Base-by-base conservation (phyloP, 2,797 vertebrate species). In the Onychomys arenicola region DNA sequence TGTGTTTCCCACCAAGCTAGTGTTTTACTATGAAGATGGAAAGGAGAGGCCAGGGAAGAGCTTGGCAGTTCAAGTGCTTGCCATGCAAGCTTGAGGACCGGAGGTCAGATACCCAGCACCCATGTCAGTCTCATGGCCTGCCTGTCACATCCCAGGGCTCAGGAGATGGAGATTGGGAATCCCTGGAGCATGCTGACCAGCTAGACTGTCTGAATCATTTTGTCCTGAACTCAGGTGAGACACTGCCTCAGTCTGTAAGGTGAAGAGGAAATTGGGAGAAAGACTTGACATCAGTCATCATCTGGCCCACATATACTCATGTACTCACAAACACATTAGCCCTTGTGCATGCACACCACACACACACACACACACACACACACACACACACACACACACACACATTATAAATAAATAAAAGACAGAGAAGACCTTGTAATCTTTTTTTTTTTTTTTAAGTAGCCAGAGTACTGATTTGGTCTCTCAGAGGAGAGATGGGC, bases 1-100 rank as follows among this genome's bases (percentile, higher is more conserved):
- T 46, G n/a, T 80, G 14, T 81, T 8, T 37, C 78, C 81, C 10
- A 32, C 19, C 46, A 91, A 77, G 34, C 59, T 69, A 71, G 55
- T 14, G 55, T 82, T 96, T 92, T 94, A 29, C 86, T 84, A 29
- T 73, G 73, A 95, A 81, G n/a, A 57, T 93, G 63, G 63, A 89
- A 85, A 23, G 32, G n/a, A 43, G 34, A 87, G 32, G n/a, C 10
- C n/a, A 32, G n/a, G 25, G 16, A 40, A 32, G 40, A 10, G 11
- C n/a, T 73, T 3, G 25, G 21, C 5, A 40, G 85, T 40, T 73
- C 29, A 19, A 40, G 49, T 27, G 21, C 8, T 87, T 71, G 61
- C 46, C 7, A 1, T 57, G 25, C 9, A 55, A 11, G 3, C 19
- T 71, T 40, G 34, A 29, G 65, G 8, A 19, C 9, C 34, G 37